A percentile compares a stretch with the other conserved stretches of the same genome.
Evolutionary conservation across 1,140 invertebrate species (phyloP).

Genomic region (Formica exsecta): DNA sequence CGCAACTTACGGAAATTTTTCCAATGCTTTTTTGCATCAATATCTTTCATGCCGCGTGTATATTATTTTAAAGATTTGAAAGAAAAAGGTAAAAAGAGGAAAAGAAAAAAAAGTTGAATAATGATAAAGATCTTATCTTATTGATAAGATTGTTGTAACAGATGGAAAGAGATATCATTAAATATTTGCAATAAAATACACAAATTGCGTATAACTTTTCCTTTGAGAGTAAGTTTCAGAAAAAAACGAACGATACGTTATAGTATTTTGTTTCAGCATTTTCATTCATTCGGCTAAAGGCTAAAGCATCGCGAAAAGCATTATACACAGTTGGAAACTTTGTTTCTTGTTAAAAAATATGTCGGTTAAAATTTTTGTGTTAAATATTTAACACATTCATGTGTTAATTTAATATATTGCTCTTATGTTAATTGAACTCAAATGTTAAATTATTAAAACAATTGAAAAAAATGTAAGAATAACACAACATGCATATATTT

Average conservation of each 20-base stretch:
- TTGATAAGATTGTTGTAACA: neutral
- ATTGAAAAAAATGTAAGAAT: no score
- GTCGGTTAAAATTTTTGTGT: no score
- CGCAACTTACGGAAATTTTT: slow-evolving; percentile 6
- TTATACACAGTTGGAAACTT: neutral
- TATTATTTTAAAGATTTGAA: neutral
- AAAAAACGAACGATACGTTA: neutral
- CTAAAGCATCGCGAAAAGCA: neutral
- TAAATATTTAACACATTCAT: no score
- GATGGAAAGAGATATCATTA: slow-evolving; percentile 12
- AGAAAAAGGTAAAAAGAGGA: neutral
- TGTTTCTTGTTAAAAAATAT: no score
- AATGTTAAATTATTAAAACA: no score
- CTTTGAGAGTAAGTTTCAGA: slow-evolving; percentile 5
- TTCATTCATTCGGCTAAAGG: neutral
- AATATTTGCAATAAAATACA: slow-evolving; percentile 62
- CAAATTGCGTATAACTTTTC: slow-evolving; percentile 18
- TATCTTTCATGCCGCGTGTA: neutral
- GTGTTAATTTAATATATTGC: no score
- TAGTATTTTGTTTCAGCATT: neutral
- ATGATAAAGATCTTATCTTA: neutral
- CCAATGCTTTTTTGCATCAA: neutral
- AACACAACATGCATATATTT: no score
- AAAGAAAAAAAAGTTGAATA: neutral
- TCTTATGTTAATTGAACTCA: no score